Conservation (phyloP, 1,140 invertebrate genomes). For the Eciton burchellii region DNA sequence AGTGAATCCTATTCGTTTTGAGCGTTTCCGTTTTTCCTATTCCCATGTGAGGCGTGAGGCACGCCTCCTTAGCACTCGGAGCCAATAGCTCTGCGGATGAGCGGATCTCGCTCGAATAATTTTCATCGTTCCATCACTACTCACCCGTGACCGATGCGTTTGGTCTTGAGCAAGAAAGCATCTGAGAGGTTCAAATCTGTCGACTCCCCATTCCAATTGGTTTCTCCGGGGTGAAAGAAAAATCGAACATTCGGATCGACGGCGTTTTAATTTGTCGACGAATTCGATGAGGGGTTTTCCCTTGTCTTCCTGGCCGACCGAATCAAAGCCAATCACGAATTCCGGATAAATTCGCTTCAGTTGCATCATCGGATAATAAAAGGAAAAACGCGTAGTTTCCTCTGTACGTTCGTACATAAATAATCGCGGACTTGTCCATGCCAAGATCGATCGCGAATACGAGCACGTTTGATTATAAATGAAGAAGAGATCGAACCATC, state of each 20-base stretch:
- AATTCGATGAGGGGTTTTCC: slow-evolving; percentile 85
- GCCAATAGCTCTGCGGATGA: too few species aligned
- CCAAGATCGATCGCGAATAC: neutral
- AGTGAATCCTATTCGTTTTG: too few species aligned
- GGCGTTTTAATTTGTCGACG: slow-evolving; percentile 80
- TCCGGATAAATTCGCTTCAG: slow-evolving; percentile 85
- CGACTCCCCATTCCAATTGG: slow-evolving; percentile 89
- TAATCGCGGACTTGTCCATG: neutral
- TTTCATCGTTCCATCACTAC: neutral
- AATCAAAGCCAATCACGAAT: slow-evolving; percentile 89
- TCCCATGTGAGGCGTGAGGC: too few species aligned
- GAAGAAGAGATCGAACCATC: slow-evolving; percentile 73
- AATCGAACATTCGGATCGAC: slow-evolving; percentile 87
- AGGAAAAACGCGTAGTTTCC: neutral
- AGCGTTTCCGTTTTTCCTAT: too few species aligned
- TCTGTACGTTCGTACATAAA: neutral
- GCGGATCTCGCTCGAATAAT: too few species aligned
- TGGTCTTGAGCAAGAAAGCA: slow-evolving; percentile 91
- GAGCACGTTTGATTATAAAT: neutral
- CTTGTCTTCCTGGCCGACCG: slow-evolving; percentile 87
- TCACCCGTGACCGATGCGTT: slow-evolving; percentile 86
- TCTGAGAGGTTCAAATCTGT: slow-evolving; percentile 92
- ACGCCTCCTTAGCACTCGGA: too few species aligned
- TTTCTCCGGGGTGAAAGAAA: slow-evolving; percentile 94
- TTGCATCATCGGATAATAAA: slow-evolving; percentile 73